Conservation (phyloP, 2,113 vertebrate genomes). For the Rhinolophus ferrumequinum region DNA sequence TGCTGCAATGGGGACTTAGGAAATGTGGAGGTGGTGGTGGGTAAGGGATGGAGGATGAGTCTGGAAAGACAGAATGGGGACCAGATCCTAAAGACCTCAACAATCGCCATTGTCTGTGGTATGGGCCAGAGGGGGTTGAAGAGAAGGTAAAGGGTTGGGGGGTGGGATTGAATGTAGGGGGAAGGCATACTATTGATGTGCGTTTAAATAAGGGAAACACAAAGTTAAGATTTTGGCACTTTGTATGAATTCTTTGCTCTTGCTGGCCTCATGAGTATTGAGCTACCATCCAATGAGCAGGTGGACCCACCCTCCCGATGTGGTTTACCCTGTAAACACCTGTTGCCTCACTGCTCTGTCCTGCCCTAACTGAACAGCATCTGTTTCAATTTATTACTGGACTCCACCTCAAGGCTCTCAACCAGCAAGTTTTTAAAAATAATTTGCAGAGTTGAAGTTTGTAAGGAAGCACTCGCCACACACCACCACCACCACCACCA, state of each 20-base stretch:
- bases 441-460: conserved; percentile 11
- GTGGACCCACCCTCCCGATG: background rate
- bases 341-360: background rate
- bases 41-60: background rate
- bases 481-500: background rate
- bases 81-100: background rate
- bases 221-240: background rate
- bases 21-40: background rate
- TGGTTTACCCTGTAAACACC: conserved; percentile 49
- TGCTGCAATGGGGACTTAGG: background rate
- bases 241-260: background rate
- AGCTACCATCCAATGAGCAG: background rate
- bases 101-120: background rate
- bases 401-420: conserved; percentile 21
- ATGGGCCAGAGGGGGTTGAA: background rate
- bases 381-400: conserved; percentile 43
- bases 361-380: conserved; percentile 13
- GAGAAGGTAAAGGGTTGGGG: background rate
- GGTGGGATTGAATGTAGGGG: background rate
- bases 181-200: background rate
- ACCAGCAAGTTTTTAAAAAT: background rate
- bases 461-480: background rate
- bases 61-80: background rate
- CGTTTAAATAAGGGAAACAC: conserved; percentile 18
- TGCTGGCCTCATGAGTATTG: background rate